These are phyloP conservation scores for Carassius carassius DNA, from an alignment of 2,113 vertebrate genomes.

Conservation along the genomic window DNA sequence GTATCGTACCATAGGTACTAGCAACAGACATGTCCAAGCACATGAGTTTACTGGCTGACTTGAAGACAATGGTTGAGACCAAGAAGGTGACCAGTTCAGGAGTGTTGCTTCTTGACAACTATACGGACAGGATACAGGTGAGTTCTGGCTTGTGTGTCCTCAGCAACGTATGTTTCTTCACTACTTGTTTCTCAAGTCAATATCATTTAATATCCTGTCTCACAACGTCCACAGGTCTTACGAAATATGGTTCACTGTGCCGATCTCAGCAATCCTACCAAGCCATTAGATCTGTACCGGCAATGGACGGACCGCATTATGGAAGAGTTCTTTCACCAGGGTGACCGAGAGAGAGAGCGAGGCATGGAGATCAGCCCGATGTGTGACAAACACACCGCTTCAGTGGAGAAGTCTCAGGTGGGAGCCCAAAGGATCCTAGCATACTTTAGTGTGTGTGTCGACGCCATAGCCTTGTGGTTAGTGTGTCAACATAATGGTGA, in stretches of 20 bases:
- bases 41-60: constrained; percentile 93
- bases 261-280: constrained; percentile 95
- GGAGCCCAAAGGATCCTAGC: too few species aligned
- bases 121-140: constrained; percentile 97
- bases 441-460: too few species aligned
- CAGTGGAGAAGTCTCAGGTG: constrained; percentile 97
- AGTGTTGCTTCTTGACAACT: constrained; percentile 94
- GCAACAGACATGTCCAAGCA: constrained; percentile 99
- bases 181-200: not conserved
- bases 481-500: too few species aligned
- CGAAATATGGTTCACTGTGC: constrained; percentile 98
- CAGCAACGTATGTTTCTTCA: not conserved
- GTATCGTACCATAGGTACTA: constrained; percentile 79
- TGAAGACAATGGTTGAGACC: constrained; percentile 99
- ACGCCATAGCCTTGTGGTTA: too few species aligned
- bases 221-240: constrained; percentile 81
- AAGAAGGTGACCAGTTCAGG: constrained; percentile 98
- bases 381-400: constrained; percentile 98
- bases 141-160: not conserved
- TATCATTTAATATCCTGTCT: not conserved
- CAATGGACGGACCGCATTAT: constrained; percentile 99
- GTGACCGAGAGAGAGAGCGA: constrained; percentile 91
- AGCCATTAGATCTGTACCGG: constrained; percentile 92
- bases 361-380: constrained; percentile 99
- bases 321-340: constrained; percentile 99